A percentile compares a stretch with the other conserved stretches of the same genome.
Evolutionary conservation across 2,888 invertebrate species (phyloP).

Genomic region (Philaethria dido): DNA sequence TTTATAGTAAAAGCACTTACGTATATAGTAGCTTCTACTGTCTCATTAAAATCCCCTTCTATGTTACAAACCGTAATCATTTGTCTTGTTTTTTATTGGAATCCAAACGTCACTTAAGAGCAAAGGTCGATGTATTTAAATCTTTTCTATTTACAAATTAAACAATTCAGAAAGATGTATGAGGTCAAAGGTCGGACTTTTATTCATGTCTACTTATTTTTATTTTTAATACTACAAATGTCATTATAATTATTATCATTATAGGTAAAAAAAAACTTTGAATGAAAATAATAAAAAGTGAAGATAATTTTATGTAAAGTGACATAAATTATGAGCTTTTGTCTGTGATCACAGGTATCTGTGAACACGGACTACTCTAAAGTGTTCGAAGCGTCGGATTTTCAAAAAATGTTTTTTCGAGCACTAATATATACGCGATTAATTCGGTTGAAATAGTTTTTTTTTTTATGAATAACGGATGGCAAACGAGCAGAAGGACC

Average conservation of each 20-base stretch:
- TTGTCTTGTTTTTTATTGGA: slow-evolving; percentile 25
- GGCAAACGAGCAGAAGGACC: too few species aligned
- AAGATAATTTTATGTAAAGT: too few species aligned
- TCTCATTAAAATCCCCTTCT: slow-evolving; percentile 23
- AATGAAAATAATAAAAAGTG: too few species aligned
- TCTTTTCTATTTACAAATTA: slow-evolving; percentile 24
- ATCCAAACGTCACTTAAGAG: slow-evolving; percentile 18
- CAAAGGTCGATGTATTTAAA: slow-evolving; percentile 20
- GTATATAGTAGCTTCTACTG: slow-evolving; percentile 6
- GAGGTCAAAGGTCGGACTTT: background rate
- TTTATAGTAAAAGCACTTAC: background rate
- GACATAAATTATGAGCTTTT: too few species aligned
- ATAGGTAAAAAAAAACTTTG: too few species aligned
- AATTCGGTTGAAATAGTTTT: too few species aligned
- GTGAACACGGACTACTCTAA: too few species aligned
- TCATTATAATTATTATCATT: background rate
- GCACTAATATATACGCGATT: too few species aligned
- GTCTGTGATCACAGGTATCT: too few species aligned
- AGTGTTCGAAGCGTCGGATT: too few species aligned
- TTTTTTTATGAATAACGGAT: too few species aligned
- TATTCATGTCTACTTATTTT: background rate
- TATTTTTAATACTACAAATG: background rate
- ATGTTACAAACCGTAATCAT: slow-evolving; percentile 18
- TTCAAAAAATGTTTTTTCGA: too few species aligned
- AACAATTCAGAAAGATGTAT: slow-evolving; percentile 16